phyloP scores from a whole-genome alignment of 1,140 invertebrate genomes.

The Cydia pomonella region DNA sequence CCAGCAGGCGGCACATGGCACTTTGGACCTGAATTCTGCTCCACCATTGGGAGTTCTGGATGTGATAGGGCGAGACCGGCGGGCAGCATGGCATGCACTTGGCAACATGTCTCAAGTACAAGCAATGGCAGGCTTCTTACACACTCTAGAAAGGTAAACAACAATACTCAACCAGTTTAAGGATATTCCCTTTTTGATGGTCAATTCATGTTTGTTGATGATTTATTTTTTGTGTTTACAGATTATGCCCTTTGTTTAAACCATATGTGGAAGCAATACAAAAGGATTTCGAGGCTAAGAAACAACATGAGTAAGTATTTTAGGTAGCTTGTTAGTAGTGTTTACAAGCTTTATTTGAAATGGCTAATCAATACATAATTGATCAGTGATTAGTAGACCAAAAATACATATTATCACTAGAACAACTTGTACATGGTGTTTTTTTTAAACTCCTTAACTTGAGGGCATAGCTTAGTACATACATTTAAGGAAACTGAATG shows the following conservation, averaged over 20 bases:
- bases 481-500: too few relatives aligned
- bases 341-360: neutral
- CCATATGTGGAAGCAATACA: constrained; percentile 95
- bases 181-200: neutral
- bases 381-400: too few relatives aligned
- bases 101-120: constrained; percentile 92
- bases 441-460: too few relatives aligned
- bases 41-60: constrained; percentile 95
- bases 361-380: too few relatives aligned
- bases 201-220: neutral
- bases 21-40: constrained; percentile 87
- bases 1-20: constrained; percentile 94
- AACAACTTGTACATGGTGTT: too few relatives aligned
- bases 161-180: too few relatives aligned
- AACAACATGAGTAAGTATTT: constrained; percentile 79
- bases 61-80: constrained; percentile 95
- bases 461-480: too few relatives aligned
- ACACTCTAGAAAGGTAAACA: constrained; percentile 88
- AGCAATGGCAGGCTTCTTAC: constrained; percentile 95
- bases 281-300: constrained; percentile 90
- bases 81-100: constrained; percentile 95
- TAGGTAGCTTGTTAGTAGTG: constrained; percentile 10
- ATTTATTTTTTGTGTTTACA: constrained; percentile 38
- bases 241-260: constrained; percentile 92
- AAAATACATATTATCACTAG: too few relatives aligned